These are phyloP conservation scores for Steinernema feltiae DNA, from an alignment of 1,140 invertebrate species.

Conservation along the genomic window DNA sequence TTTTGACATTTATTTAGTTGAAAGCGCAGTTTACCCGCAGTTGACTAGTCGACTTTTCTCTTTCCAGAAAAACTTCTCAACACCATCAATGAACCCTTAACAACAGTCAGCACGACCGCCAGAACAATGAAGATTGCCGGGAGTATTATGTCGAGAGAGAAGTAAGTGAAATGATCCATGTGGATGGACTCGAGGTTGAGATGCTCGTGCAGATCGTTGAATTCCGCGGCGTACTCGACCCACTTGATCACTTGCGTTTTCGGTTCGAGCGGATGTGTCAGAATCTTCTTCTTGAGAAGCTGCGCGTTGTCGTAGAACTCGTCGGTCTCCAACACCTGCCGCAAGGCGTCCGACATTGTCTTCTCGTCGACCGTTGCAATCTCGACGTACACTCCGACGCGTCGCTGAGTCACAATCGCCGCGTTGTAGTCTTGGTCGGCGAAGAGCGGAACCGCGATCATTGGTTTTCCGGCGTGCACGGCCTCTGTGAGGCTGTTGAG, in stretches of 20 bases:
- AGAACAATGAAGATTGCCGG: too few relatives aligned
- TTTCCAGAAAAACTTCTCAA: too few relatives aligned
- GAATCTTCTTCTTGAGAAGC: background rate
- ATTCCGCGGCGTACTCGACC: constrained; percentile 1
- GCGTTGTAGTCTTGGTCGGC: constrained; percentile 46
- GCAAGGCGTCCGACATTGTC: background rate
- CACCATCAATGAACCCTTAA: too few relatives aligned
- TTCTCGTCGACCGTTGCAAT: background rate
- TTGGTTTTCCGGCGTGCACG: constrained; percentile 41
- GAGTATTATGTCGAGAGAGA: too few relatives aligned
- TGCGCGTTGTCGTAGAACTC: background rate
- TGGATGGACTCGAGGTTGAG: background rate
- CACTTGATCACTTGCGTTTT: background rate
- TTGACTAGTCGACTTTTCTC: too few relatives aligned
- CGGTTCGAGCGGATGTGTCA: background rate
- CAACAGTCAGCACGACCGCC: too few relatives aligned
- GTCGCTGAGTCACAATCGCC: background rate
- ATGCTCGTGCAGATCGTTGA: background rate
- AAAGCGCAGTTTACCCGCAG: too few relatives aligned
- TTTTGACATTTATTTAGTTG: too few relatives aligned
- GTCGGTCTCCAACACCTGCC: background rate
- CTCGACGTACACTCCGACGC: background rate
- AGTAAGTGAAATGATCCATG: background rate
- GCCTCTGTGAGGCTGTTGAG: constrained; percentile 46
- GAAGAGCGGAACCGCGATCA: constrained; percentile 49